Evolutionary conservation across 2,113 vertebrate species (phyloP).

Genomic region (Lates calcarifer): DNA sequence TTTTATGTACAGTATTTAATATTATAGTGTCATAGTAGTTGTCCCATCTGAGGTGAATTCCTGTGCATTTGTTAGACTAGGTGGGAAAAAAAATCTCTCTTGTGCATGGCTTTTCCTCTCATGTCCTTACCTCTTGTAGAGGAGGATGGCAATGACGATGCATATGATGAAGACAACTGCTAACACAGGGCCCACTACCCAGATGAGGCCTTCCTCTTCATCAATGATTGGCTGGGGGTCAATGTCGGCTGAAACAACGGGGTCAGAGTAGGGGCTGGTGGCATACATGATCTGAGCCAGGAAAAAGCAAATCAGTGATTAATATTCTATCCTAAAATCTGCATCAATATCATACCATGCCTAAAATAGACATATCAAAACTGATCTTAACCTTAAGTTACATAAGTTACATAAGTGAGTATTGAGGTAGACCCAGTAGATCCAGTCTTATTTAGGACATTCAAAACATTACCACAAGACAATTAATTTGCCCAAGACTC

Average conservation of each 20-base stretch:
- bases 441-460: background rate
- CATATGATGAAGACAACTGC: constrained; percentile 99
- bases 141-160: constrained; percentile 98
- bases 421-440: background rate
- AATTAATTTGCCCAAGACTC: constrained; percentile 38
- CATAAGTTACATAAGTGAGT: background rate
- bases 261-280: constrained; percentile 97
- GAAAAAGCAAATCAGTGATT: constrained; percentile 32
- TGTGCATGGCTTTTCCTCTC: background rate
- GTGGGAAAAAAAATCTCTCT: background rate
- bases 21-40: background rate
- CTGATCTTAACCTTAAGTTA: background rate
- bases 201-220: constrained; percentile 98
- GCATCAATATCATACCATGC: background rate
- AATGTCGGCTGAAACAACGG: constrained; percentile 94
- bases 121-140: constrained; percentile 95
- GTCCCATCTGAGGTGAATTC: background rate
- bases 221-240: constrained; percentile 98
- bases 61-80: background rate
- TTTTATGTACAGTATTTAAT: background rate
- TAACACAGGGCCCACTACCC: constrained; percentile 98
- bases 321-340: background rate
- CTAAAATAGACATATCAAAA: background rate
- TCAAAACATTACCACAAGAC: constrained; percentile 5
- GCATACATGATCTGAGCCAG: constrained; percentile 94